Evolutionary conservation across 2,113 vertebrate genomes (phyloP).

Genomic region (Podarcis cretensis): DNA sequence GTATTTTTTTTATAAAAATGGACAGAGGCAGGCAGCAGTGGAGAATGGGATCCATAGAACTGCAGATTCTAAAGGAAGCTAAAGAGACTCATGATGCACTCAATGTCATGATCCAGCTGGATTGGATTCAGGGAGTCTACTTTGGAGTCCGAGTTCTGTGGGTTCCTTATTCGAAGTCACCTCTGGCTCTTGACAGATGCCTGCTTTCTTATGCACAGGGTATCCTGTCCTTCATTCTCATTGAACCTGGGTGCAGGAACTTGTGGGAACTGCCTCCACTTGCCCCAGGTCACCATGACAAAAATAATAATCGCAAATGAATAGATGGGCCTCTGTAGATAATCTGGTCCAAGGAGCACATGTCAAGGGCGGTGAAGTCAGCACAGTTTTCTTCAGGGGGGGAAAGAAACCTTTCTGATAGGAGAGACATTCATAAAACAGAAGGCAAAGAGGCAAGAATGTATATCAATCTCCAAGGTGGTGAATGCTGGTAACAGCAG

Average conservation of each 20-base stretch:
- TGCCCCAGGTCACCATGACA: neutral
- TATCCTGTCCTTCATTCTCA: neutral
- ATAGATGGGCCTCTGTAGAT: neutral
- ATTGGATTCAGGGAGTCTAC: no score
- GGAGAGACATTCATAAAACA: slow-evolving; percentile 25
- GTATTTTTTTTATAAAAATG: no score
- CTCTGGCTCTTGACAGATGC: neutral
- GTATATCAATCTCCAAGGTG: neutral
- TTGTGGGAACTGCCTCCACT: neutral
- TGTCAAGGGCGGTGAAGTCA: slow-evolving; percentile 11
- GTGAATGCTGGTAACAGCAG: slow-evolving; percentile 23
- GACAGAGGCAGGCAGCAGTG: no score
- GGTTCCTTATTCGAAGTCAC: neutral
- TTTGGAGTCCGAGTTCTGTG: neutral
- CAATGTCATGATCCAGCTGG: no score
- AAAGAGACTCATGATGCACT: no score
- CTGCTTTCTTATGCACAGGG: neutral
- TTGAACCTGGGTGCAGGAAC: neutral
- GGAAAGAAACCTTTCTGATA: slow-evolving; percentile 16
- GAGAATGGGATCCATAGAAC: no score
- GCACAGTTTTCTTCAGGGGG: slow-evolving; percentile 17
- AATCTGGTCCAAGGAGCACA: neutral
- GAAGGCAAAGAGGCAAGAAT: neutral
- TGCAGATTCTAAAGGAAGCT: no score
- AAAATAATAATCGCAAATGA: neutral